Base-by-base conservation (phyloP, 2,797 vertebrate genomes). In the Spea hammondii region DNA sequence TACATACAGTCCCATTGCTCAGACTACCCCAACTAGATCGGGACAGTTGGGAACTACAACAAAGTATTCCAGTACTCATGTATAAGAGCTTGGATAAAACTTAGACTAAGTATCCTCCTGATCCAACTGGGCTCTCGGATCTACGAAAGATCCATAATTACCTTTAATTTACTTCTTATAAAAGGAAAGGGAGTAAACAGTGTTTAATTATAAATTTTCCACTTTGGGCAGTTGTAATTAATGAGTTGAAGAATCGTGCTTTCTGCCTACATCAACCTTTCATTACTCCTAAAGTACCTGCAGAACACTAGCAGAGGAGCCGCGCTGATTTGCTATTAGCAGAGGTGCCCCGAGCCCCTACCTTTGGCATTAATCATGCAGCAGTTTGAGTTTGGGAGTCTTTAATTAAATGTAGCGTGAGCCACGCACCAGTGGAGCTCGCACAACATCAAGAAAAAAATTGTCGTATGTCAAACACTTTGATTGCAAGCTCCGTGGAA, bases 191-290 rank as follows among this genome's bases (percentile, higher is more conserved):
- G 80, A 87, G 86, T 78, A 89, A 92, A 90, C 88, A 86, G 9
- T 90, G 87, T 88, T 92, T 92, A 93, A 93, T 92, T 92, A 90
- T 74, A 86, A 89, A 89, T 88, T 90, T 90, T 88, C 88, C 87
- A 88, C 89, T 89, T 81, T 55, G 85, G 89, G 89, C 89, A 90
- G 86, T 85, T 88, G 84, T 90, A 92, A 93, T 92, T 91, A 93
- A 93, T 89, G 90, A 91, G 86, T 88, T 87, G 74, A 87, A 82
- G 87, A 90, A 86, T 85, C 84, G 64, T 59, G 87, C 83, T 86
- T 82, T 84, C 80, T 83, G 88, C 89, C 89, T 82, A 51, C 66
- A 90, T 89, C 86, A 89, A 79, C 85, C 87, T 84, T 86, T 84
- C 85, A 88, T 90, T 89, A 85, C 90, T 90, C 87, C 83, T 51